Evolutionary conservation across 2,113 vertebrate species (phyloP).

Genomic region (Otis tarda): DNA sequence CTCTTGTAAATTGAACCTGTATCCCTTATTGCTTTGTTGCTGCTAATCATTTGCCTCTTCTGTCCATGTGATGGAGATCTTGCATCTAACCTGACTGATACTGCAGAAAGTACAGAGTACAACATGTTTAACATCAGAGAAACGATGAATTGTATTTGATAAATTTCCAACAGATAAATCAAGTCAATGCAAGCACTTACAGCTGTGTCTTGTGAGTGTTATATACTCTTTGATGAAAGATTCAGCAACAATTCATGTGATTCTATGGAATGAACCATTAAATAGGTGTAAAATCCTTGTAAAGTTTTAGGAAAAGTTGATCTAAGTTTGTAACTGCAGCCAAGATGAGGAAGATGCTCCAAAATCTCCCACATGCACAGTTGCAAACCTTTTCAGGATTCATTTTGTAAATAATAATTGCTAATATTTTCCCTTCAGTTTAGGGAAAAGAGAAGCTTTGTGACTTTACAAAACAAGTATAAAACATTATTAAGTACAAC

Average conservation of each 20-base stretch:
- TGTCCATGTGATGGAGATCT: not conserved
- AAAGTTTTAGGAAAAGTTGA: not conserved
- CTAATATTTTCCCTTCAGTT: not conserved
- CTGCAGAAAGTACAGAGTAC: not conserved
- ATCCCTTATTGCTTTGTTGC: not conserved
- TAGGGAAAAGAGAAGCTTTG: not conserved
- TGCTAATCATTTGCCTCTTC: not conserved
- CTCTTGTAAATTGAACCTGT: not conserved
- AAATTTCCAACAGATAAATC: not conserved
- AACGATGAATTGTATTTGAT: not conserved
- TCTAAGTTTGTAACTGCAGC: not conserved
- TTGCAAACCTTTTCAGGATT: not conserved
- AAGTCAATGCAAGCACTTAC: not conserved
- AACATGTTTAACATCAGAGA: not conserved
- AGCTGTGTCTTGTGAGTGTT: not conserved
- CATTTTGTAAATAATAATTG: not conserved
- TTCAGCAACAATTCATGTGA: not conserved
- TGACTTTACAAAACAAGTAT: not conserved
- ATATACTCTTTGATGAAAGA: not conserved
- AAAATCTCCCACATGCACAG: not conserved
- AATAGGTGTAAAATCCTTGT: not conserved
- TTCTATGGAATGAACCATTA: not conserved
- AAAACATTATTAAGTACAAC: not conserved
- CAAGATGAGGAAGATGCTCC: not conserved
- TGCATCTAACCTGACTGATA: not conserved